Percentiles rank a stretch among this genome's conserved stretches.
Evolutionary conservation across 2,797 vertebrate species (phyloP).

Genomic region (Silurus lanzhouensis): DNA sequence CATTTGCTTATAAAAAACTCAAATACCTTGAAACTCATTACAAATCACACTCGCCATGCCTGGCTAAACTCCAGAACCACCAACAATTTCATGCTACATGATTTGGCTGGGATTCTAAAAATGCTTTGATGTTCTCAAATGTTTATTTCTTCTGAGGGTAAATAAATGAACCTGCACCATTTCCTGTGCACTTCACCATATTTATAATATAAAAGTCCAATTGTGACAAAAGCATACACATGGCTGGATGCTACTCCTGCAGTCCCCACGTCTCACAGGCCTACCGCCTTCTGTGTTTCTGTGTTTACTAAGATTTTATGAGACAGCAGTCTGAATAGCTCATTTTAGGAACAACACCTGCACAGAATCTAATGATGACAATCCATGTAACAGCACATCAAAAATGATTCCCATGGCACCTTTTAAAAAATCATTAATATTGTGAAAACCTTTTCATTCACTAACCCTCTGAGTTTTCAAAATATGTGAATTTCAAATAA

Average conservation of each 20-base stretch:
- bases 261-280: background rate
- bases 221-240: constrained; percentile 11
- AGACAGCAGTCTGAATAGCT: constrained; percentile 20
- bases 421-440: background rate
- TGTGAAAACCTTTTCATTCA: background rate
- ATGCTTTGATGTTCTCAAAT: background rate
- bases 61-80: background rate
- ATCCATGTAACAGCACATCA: background rate
- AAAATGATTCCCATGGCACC: background rate
- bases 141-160: background rate
- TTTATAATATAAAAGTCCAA: background rate
- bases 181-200: background rate
- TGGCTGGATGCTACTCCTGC: background rate
- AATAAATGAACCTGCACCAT: constrained; percentile 9
- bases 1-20: background rate
- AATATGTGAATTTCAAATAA: background rate
- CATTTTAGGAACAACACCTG: background rate
- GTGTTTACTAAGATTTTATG: constrained; percentile 27
- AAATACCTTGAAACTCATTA: constrained; percentile 6
- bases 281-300: background rate
- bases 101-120: background rate
- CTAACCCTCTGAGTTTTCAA: background rate
- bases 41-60: background rate
- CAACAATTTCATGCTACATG: constrained; percentile 21
- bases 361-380: constrained; percentile 11